Percentiles rank a stretch among this genome's conserved stretches.
Evolutionary conservation across 1,140 invertebrate genomes (phyloP).

Genomic region (Zaprionus nigranus): DNA sequence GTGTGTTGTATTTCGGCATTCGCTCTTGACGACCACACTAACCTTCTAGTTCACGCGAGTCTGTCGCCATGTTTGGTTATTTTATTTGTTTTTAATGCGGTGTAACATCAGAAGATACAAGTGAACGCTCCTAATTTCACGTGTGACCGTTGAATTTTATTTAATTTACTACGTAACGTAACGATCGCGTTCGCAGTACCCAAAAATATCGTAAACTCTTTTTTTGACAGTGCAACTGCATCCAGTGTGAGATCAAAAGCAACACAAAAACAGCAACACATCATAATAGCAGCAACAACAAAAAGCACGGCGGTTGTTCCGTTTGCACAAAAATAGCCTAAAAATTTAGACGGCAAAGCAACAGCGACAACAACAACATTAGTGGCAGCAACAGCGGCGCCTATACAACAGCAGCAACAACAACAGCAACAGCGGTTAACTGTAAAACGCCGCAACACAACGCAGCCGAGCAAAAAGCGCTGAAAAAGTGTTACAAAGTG

Average conservation of each 20-base stretch:
- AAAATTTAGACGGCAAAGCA: constrained; percentile 30
- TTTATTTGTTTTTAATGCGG: constrained; percentile 58
- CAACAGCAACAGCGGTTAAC: constrained; percentile 41
- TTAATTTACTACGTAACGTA: constrained; percentile 26
- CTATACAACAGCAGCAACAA: constrained; percentile 21
- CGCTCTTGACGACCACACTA: constrained; percentile 24
- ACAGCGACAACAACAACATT: constrained; percentile 27
- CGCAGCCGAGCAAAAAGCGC: constrained; percentile 37
- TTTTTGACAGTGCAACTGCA: constrained; percentile 41
- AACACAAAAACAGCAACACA: neutral
- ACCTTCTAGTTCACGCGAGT: constrained; percentile 46
- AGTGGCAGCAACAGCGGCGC: constrained; percentile 20
- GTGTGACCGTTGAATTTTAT: constrained; percentile 38
- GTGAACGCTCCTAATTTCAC: constrained; percentile 27
- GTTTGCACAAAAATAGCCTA: constrained; percentile 49
- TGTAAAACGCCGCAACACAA: constrained; percentile 53
- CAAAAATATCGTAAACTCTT: neutral
- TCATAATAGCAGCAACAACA: constrained; percentile 9
- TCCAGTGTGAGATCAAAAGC: constrained; percentile 24
- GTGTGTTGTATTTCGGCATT: constrained; percentile 9
- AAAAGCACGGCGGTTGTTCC: constrained; percentile 14
- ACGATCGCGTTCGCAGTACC: constrained; percentile 22
- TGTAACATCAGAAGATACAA: constrained; percentile 19
- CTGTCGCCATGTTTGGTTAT: constrained; percentile 60
- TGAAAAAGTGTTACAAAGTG: constrained; percentile 66